Percentiles rank a stretch among this genome's conserved stretches.
Evolutionary conservation across 2,113 vertebrate genomes (phyloP).

Genomic region (Rissa tridactyla): DNA sequence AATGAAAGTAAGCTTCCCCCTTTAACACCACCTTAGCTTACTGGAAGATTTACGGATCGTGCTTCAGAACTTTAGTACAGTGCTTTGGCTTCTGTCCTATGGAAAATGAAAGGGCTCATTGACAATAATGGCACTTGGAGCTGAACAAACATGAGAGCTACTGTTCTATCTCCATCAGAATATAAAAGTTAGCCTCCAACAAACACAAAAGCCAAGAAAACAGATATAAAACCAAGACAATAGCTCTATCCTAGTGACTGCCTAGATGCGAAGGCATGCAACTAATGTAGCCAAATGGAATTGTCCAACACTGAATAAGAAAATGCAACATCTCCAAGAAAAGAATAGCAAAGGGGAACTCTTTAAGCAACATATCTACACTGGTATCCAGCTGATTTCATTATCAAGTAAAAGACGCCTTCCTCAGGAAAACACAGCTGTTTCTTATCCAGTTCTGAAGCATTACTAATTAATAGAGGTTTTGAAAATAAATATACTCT

Average conservation of each 20-base stretch:
- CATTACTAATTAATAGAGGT: conserved; percentile 69
- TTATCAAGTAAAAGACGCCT: conserved; percentile 21
- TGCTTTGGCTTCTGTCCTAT: conserved; percentile 20
- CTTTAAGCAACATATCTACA: not conserved
- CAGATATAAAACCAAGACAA: not conserved
- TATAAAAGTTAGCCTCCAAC: not conserved
- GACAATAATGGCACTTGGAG: not conserved
- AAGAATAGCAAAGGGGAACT: not conserved
- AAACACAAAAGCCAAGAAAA: conserved; percentile 17
- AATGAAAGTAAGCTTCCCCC: conserved; percentile 15
- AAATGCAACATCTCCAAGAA: not conserved
- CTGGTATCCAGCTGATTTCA: not conserved
- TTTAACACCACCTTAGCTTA: conserved; percentile 29
- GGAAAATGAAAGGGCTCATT: conserved; percentile 25
- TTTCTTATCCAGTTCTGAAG: conserved; percentile 62
- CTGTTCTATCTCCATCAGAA: conserved; percentile 10
- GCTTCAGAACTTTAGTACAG: conserved; percentile 10
- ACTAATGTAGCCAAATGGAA: not conserved
- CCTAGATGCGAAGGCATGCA: not conserved
- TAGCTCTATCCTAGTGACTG: not conserved
- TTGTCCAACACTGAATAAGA: not conserved
- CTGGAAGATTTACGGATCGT: conserved; percentile 33
- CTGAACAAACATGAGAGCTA: not conserved
- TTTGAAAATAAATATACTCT: conserved; percentile 70
- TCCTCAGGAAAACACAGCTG: conserved; percentile 63